A percentile compares a stretch with the other conserved stretches of the same genome.
Evolutionary conservation across 2,113 vertebrate species (phyloP).

Genomic region (Oreochromis tanganicae): DNA sequence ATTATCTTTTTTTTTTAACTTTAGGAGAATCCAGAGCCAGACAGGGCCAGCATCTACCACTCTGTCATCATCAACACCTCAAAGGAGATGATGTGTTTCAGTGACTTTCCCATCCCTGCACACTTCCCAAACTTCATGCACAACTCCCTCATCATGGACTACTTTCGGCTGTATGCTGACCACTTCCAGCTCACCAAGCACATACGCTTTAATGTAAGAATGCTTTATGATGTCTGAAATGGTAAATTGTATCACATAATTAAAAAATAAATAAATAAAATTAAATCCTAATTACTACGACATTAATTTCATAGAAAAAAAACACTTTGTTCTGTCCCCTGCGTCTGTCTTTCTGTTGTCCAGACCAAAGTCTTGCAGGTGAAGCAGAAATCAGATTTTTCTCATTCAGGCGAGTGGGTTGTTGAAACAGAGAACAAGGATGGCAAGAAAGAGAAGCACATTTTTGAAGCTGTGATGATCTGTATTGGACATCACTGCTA

Average conservation of each 20-base stretch:
- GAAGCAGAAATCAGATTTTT: slow-evolving; percentile 74
- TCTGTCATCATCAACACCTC: slow-evolving; percentile 92
- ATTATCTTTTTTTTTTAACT: neutral
- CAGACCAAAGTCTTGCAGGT: slow-evolving; percentile 82
- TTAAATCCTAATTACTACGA: neutral
- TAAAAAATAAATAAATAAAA: fast-evolving
- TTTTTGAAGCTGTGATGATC: too few species aligned
- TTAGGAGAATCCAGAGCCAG: slow-evolving; percentile 80
- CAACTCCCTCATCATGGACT: slow-evolving; percentile 82
- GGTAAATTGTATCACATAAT: neutral
- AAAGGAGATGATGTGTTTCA: slow-evolving; percentile 90
- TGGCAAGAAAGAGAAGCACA: fast-evolving
- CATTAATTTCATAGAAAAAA: neutral
- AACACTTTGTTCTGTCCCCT: neutral
- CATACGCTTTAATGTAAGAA: slow-evolving; percentile 80
- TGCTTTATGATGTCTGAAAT: neutral
- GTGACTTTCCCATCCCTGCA: slow-evolving; percentile 84
- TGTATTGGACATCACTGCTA: neutral
- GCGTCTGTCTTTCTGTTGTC: neutral
- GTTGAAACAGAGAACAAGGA: slow-evolving; percentile 74
- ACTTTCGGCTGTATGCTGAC: slow-evolving; percentile 82
- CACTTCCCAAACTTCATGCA: slow-evolving; percentile 93
- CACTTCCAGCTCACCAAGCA: slow-evolving; percentile 79
- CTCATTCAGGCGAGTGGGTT: slow-evolving; percentile 83
- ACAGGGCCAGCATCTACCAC: slow-evolving; percentile 85